Conservation (phyloP, 2,888 invertebrate species). For the Oegoconia quadripuncta region DNA sequence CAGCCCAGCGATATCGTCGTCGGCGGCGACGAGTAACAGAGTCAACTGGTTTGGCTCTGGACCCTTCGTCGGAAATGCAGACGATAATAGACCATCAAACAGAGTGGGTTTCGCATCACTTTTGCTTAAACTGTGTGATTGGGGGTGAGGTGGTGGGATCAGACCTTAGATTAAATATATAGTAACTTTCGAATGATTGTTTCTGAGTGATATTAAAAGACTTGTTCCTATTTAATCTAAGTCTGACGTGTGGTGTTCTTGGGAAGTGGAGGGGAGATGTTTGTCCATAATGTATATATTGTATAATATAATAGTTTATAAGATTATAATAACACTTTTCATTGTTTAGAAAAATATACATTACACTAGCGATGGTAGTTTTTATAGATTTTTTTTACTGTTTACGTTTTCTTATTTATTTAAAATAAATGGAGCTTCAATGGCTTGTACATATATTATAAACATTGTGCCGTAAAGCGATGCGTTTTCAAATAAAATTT, state of each 20-base stretch:
- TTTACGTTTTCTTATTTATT: conserved; percentile 40
- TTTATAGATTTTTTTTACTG: conserved; percentile 39
- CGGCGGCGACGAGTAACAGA: conserved; percentile 54
- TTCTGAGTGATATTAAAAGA: conserved; percentile 20
- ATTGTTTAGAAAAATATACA: conserved; percentile 23
- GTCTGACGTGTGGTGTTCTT: conserved; percentile 43
- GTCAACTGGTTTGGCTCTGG: conserved; percentile 73
- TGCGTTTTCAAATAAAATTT: conserved; percentile 25
- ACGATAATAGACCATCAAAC: conserved; percentile 52
- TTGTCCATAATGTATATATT: conserved; percentile 38
- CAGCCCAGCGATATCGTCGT: conserved; percentile 36
- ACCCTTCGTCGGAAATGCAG: conserved; percentile 72
- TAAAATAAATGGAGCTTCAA: conserved; percentile 45
- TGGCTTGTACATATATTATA: conserved; percentile 49
- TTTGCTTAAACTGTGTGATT: conserved; percentile 67
- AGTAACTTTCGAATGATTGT: conserved; percentile 19
- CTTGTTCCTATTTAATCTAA: conserved; percentile 65
- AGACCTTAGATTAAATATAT: conserved; percentile 62
- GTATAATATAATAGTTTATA: conserved; percentile 4
- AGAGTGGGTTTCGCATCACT: conserved; percentile 75
- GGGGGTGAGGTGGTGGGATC: conserved; percentile 65
- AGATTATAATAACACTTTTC: background rate
- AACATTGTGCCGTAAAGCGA: conserved; percentile 39
- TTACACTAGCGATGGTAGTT: conserved; percentile 19
- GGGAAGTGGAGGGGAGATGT: conserved; percentile 32